Conservation (phyloP, 2,888 invertebrate species). For the Scaptomyza reducta region DNA sequence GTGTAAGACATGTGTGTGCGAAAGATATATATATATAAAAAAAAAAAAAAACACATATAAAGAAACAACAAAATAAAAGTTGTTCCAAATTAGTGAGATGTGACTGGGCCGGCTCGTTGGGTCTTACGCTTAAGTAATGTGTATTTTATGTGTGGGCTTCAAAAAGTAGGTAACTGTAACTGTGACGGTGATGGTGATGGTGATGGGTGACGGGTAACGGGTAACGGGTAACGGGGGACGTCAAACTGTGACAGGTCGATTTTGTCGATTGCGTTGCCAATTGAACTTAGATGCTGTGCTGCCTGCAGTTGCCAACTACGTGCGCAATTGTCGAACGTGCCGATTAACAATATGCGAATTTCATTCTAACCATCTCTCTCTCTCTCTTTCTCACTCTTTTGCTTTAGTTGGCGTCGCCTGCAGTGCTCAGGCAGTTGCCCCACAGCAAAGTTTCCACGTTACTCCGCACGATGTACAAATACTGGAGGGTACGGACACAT, state of each 20-base stretch:
- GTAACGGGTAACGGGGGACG: background rate
- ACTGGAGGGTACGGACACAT: slow-evolving; percentile 92
- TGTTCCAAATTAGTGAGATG: slow-evolving; percentile 80
- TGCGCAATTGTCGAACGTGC: slow-evolving; percentile 76
- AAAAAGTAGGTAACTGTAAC: slow-evolving; percentile 66
- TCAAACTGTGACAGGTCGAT: slow-evolving; percentile 44
- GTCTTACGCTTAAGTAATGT: slow-evolving; percentile 77
- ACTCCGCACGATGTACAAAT: slow-evolving; percentile 91
- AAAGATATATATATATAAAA: too few relatives aligned
- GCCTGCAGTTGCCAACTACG: slow-evolving; percentile 62
- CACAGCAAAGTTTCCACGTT: slow-evolving; percentile 90
- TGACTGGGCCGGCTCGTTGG: slow-evolving; percentile 70
- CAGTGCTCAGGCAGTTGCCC: slow-evolving; percentile 24
- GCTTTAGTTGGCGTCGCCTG: slow-evolving; percentile 29
- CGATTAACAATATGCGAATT: slow-evolving; percentile 70
- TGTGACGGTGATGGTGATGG: slow-evolving; percentile 3
- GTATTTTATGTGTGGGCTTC: slow-evolving; percentile 77
- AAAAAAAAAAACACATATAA: slow-evolving; percentile 18
- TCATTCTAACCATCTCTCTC: slow-evolving; percentile 14
- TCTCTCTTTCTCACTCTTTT: background rate
- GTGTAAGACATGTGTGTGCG: slow-evolving; percentile 47
- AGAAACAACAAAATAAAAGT: slow-evolving; percentile 56
- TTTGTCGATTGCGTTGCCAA: slow-evolving; percentile 57
- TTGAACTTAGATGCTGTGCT: slow-evolving; percentile 55
- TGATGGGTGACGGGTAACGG: too few relatives aligned